phyloP scores from a whole-genome alignment of 2,888 invertebrate species.

The Drosophila setosimentum region DNA sequence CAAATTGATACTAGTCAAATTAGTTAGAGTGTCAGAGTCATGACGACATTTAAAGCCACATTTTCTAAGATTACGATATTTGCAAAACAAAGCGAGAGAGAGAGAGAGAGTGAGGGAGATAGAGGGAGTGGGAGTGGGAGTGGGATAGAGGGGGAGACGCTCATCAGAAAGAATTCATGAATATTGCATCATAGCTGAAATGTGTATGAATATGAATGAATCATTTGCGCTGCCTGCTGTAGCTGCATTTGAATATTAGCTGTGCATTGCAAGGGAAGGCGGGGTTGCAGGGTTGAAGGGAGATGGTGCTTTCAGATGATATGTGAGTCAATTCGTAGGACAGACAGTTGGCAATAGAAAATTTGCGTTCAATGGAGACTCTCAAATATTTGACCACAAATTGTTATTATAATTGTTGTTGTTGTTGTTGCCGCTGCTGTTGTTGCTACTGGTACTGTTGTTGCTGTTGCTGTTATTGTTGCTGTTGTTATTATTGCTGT shows the following conservation, averaged over 20 bases:
- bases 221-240: slow-evolving; percentile 30
- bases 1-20: not conserved
- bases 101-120: not conserved
- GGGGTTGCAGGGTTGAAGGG: not conserved
- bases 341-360: slow-evolving; percentile 47
- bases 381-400: slow-evolving; percentile 76
- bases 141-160: not conserved
- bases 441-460: slow-evolving; percentile 22
- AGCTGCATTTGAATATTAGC: slow-evolving; percentile 22
- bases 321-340: slow-evolving; percentile 22
- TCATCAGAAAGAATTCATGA: slow-evolving; percentile 37
- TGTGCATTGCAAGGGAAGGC: not conserved
- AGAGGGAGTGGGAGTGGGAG: too few species aligned
- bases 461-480: not conserved
- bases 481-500: not conserved
- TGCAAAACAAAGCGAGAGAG: too few species aligned
- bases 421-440: slow-evolving; percentile 9
- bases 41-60: slow-evolving; percentile 39
- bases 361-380: slow-evolving; percentile 51
- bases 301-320: slow-evolving; percentile 4
- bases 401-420: slow-evolving; percentile 71
- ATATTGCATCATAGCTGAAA: slow-evolving; percentile 48
- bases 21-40: slow-evolving; percentile 15
- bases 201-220: slow-evolving; percentile 31
- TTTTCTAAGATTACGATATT: slow-evolving; percentile 4